Evolutionary conservation across 2,797 vertebrate species (phyloP), one percentile per base, ranked within the genome.

Genomic region (Macropodus opercularis): DNA sequence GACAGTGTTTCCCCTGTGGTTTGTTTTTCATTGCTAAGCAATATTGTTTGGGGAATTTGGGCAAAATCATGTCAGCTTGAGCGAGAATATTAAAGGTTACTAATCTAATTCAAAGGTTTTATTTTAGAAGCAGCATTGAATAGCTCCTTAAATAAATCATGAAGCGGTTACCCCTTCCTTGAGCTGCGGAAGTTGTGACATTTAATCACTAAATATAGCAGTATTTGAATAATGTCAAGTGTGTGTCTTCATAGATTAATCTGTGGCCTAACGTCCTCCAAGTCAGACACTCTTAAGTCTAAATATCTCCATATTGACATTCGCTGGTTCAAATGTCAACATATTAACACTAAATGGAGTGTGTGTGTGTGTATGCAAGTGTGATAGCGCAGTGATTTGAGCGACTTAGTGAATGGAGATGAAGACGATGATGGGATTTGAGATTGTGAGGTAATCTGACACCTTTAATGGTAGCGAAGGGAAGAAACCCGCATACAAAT

Each of bases 331-430:
- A 85, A 80, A 85, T 75, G 83, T 80, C 77, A 80, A 72, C 61
- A 66, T 75, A 83, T 85, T 79, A 79, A 73, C 68, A 69, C 48
- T 5, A 11, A 63, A 69, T 23, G 62, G 58, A 57, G 54, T 53
- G 23, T 34, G 35, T 63, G 24, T 29, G 54, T 53, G 23, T 34
- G 35, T 63, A 22, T 29, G 55, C n/a, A 8, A 38, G 69, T 49
- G 50, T 61, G 59, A 69, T 43, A 42, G 22, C 3, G n/a, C 31
- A 40, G 42, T 38, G 47, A 75, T 80, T 75, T 46, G 85, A 87
- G 85, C 56, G 71, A 76, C 75, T 75, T 49, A 63, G 71, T 79
- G 82, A 85, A 89, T 85, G 85, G 66, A 75, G 79, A 84, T 78
- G 76, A 73, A 73, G 60, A 75, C 39, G 43, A 81, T 78, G 84